Conservation (phyloP, 2,113 vertebrate species). For the Alaudala cheleensis region DNA sequence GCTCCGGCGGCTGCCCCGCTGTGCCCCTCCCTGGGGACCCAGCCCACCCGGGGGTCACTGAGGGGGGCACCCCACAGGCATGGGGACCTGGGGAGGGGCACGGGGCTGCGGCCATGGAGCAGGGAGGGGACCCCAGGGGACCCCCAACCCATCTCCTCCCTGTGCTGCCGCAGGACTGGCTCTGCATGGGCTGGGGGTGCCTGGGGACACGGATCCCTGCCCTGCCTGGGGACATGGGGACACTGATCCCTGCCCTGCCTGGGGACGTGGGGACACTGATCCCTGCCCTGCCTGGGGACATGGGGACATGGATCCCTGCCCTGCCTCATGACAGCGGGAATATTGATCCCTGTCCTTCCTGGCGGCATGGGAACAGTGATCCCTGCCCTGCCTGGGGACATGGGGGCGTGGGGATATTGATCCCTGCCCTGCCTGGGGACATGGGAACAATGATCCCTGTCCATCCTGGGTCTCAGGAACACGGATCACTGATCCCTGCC, state of each 20-base stretch:
- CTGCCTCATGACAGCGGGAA: not conserved
- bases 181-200: not conserved
- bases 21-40: not conserved
- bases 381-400: not conserved
- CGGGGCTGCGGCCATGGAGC: rapidly evolving
- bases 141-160: not conserved
- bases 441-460: not conserved
- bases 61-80: not conserved
- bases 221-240: not conserved
- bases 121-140: not conserved
- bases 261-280: rapidly evolving
- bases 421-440: not conserved
- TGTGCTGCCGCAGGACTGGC: not conserved
- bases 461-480: too few relatives aligned
- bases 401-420: not conserved
- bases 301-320: not conserved
- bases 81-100: rapidly evolving
- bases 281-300: not conserved
- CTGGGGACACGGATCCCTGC: not conserved
- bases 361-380: not conserved
- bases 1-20: rapidly evolving
- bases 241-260: not conserved
- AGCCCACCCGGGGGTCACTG: rapidly evolving
- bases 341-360: not conserved
- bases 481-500: not conserved